These are phyloP conservation scores for Eugnorisma glareosa DNA, from an alignment of 2,888 invertebrate species.

Conservation along the genomic window DNA sequence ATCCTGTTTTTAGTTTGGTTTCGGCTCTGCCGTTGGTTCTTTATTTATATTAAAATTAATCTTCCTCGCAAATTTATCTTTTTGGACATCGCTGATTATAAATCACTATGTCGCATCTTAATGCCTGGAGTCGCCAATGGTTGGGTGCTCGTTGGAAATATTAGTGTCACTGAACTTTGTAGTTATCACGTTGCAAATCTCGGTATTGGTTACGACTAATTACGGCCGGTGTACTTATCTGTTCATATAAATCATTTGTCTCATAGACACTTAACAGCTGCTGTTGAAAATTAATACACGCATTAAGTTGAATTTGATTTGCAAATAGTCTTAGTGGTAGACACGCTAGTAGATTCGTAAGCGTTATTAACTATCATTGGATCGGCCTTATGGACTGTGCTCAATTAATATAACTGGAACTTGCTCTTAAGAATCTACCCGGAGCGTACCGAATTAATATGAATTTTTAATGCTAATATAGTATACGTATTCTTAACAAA, in stretches of 20 bases:
- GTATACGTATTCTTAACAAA: slow-evolving; percentile 72
- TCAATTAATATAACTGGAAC: slow-evolving; percentile 80
- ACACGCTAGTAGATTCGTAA: slow-evolving; percentile 74
- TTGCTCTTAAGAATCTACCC: slow-evolving; percentile 76
- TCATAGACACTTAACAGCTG: slow-evolving; percentile 75
- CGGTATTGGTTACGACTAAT: slow-evolving; percentile 74
- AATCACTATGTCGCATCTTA: slow-evolving; percentile 43
- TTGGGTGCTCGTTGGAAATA: slow-evolving; percentile 44
- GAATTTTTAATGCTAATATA: slow-evolving; percentile 76
- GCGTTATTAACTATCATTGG: slow-evolving; percentile 72
- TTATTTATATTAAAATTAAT: slow-evolving; percentile 34
- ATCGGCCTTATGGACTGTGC: slow-evolving; percentile 69
- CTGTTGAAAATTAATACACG: slow-evolving; percentile 79
- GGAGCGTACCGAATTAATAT: slow-evolving; percentile 64
- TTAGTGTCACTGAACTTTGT: slow-evolving; percentile 67
- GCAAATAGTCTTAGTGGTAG: slow-evolving; percentile 78
- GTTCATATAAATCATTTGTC: slow-evolving; percentile 80
- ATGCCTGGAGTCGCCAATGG: slow-evolving; percentile 30
- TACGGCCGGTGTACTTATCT: slow-evolving; percentile 76
- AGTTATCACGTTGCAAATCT: slow-evolving; percentile 71
- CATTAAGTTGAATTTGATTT: slow-evolving; percentile 82
- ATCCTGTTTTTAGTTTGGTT: slow-evolving; percentile 35
- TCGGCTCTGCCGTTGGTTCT: slow-evolving; percentile 11
- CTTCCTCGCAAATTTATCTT: slow-evolving; percentile 32
- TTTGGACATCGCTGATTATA: slow-evolving; percentile 40